Evolutionary conservation across 2,113 vertebrate species (phyloP).

Genomic region (Colaptes auratus): DNA sequence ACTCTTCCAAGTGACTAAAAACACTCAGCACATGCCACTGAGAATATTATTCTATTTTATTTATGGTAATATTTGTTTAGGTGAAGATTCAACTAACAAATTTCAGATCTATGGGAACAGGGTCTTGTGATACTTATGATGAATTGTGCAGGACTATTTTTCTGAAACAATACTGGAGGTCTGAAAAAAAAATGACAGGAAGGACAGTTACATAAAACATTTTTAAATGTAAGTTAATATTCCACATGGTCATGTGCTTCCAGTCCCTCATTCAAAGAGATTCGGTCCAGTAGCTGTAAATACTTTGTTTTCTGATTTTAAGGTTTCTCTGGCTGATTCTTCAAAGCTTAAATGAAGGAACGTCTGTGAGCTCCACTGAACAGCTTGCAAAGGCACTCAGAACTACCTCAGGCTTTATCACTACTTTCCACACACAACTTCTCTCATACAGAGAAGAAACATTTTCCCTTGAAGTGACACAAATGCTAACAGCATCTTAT

Average conservation of each 20-base stretch:
- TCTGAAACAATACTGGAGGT: not conserved
- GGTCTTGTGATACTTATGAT: not conserved
- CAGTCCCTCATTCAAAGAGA: not conserved
- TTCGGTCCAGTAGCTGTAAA: not conserved
- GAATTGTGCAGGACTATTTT: not conserved
- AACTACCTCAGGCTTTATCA: not conserved
- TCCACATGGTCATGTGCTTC: not conserved
- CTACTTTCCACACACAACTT: not conserved
- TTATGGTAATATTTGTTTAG: constrained; percentile 33
- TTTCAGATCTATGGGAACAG: constrained; percentile 7
- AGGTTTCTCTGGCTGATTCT: not conserved
- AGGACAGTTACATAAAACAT: not conserved
- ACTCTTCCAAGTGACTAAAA: constrained; percentile 5
- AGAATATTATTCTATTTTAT: constrained; percentile 17
- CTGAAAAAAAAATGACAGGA: not conserved
- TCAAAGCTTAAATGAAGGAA: not conserved
- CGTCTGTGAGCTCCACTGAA: not conserved
- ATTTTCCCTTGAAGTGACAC: not conserved
- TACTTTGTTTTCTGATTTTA: not conserved
- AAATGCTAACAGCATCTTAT: not conserved
- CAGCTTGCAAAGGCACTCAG: not conserved
- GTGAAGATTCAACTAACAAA: not conserved
- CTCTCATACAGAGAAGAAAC: not conserved
- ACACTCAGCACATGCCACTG: not conserved
- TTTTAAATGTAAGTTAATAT: not conserved